Conservation (phyloP, 1,140 invertebrate genomes). For the Drosophila equinoxialis region DNA sequence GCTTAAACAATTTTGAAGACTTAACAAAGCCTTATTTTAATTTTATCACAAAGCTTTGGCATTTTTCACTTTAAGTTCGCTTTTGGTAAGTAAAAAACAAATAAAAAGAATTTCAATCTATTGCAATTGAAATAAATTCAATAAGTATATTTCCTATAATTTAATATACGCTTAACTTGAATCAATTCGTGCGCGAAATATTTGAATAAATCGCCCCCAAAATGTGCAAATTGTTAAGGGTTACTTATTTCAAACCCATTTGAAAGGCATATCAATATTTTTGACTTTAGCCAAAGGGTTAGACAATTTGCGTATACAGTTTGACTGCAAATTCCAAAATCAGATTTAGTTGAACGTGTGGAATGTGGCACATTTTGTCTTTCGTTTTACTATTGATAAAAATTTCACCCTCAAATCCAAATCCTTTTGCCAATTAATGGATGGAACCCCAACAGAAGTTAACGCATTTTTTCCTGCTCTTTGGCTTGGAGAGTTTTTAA, state of each 20-base stretch:
- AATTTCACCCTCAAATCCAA: too few relatives aligned
- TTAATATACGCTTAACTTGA: slow-evolving; percentile 36
- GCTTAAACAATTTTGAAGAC: slow-evolving; percentile 30
- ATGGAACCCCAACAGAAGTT: too few relatives aligned
- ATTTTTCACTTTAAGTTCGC: slow-evolving; percentile 31
- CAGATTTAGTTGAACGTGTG: background rate
- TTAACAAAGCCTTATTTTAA: slow-evolving; percentile 14
- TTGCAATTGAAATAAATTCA: slow-evolving; percentile 17
- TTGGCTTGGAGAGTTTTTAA: too few relatives aligned
- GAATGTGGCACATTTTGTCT: too few relatives aligned
- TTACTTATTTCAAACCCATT: slow-evolving; percentile 37
- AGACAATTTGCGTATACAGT: background rate
- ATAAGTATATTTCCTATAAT: slow-evolving; percentile 44
- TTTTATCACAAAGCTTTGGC: slow-evolving; percentile 33
- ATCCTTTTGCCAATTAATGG: too few relatives aligned
- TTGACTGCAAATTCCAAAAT: background rate
- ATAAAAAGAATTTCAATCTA: slow-evolving; percentile 3
- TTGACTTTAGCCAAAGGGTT: slow-evolving; percentile 10
- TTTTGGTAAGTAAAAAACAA: slow-evolving; percentile 29
- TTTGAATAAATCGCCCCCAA: slow-evolving; percentile 37
- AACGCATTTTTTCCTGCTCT: too few relatives aligned
- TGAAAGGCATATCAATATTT: background rate
- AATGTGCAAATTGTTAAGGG: slow-evolving; percentile 37
- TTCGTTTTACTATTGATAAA: too few relatives aligned
- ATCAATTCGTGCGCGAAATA: slow-evolving; percentile 62